Base-by-base conservation (phyloP, 2,113 vertebrate species). In the Plectropomus leopardus region DNA sequence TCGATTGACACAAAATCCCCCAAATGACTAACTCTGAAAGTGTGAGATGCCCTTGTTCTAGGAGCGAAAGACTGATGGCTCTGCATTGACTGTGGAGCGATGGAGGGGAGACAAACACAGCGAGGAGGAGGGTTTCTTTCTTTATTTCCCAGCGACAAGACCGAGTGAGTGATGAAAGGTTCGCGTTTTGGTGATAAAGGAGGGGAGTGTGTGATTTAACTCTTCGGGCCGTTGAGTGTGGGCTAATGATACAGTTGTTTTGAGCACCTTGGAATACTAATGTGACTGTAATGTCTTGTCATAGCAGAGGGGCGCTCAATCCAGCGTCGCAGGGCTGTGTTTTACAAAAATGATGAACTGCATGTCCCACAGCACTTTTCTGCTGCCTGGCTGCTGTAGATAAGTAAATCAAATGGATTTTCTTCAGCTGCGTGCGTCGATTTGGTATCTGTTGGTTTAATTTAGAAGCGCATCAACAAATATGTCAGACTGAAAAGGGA, bases 401-500 rank as follows among this genome's bases (percentile, higher is more conserved):
- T 92, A 91, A 92, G 82, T 89, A 84, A 80, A 85, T 80, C 87
- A 86, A 89, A 91, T 87, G 89, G 86, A 89, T 89, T 88, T 85
- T 78, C 85, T 78, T 68, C 85, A 65, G 76, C 83, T 88, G 86
- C 23, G 72, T 67, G 5, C 42, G 75, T 72, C 7, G 7, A 85
- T 79, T 83, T 58, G 17, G 50, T 88, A 90, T 90, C 78, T 84
- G 70, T 88, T 68, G 74, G 40, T 85, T 90, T 72, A 59, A 91
- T 89, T 88, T 76, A 83, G 71, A 60, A 63, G 81, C 53, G 10
- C 71, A 19, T 84, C 75, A 66, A 60, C 70, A 80, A 80, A 83
- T 44, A 47, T 83, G 82, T 82, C 74, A 60, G 58, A 69, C 61
- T 50, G 60, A 28, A 84, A 81, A 80, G 45, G 65, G 59, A 82